These are phyloP conservation scores for Amphimallon solstitiale DNA, from an alignment of 2,888 invertebrate species.

Conservation along the genomic window DNA sequence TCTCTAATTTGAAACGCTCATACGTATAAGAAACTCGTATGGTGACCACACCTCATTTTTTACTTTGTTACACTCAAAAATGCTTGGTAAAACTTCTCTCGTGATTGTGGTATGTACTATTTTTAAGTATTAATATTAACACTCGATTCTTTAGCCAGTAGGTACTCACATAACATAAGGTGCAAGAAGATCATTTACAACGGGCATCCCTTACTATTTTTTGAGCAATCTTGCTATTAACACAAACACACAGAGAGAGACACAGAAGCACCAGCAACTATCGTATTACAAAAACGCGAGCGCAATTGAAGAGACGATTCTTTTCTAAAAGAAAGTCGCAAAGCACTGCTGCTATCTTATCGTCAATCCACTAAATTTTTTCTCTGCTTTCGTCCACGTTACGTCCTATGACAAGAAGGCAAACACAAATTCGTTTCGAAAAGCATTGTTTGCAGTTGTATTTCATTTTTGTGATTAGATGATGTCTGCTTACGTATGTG, in stretches of 20 bases:
- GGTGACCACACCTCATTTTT: too few species aligned
- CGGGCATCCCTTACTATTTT: neutral
- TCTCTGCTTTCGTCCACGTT: neutral
- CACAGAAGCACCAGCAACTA: too few species aligned
- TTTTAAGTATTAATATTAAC: too few species aligned
- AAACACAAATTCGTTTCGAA: constrained; percentile 14
- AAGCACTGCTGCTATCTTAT: constrained; percentile 26
- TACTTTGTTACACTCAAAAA: too few species aligned
- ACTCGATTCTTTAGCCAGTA: too few species aligned
- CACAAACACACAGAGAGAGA: neutral
- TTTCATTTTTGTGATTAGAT: constrained; percentile 22
- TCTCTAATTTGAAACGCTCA: too few species aligned
- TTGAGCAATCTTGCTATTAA: neutral
- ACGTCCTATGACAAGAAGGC: constrained; percentile 2
- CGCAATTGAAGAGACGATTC: neutral
- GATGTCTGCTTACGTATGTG: constrained; percentile 6
- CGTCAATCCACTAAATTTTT: neutral
- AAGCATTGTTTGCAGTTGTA: constrained; percentile 6
- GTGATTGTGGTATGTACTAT: too few species aligned
- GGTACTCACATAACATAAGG: constrained; percentile 12
- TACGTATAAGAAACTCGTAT: too few species aligned
- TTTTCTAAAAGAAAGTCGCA: neutral
- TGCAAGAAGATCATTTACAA: neutral
- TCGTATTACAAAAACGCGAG: neutral
- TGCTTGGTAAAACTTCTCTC: too few species aligned